Evolutionary conservation across 2,797 vertebrate genomes (phyloP), one percentile per base, ranked within the genome.

Genomic region (Carcharodon carcharias): DNA sequence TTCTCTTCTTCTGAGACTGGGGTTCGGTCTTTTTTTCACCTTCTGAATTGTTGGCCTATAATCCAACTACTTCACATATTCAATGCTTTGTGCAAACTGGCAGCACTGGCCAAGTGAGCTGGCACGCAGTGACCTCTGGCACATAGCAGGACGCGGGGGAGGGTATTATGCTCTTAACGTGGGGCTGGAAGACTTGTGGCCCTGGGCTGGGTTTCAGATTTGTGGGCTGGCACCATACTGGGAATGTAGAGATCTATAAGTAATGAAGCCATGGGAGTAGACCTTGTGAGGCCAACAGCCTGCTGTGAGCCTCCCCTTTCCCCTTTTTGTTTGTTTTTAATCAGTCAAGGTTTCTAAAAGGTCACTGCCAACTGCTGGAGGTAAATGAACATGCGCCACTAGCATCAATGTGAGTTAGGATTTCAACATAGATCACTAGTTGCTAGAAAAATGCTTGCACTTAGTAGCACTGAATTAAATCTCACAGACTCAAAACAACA

Each of bases 211-310:
- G 73, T 96, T 96, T 96, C 96, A 96, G 73, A 96, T 91, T n/a
- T 96, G 96, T 96, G 92, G 96, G 96, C 82, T 96, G 97, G 96
- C 96, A 96, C 96, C 96, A 96, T 54, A 95, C 96, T 97, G 96
- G 97, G 97, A 97, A 97, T 96, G 77, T 96, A 96, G 96, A 88
- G 96, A 96, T 97, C 92, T 85, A 96, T 73, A n/a, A 69, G 95
- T 95, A 96, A 96, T 95, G 96, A 96, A 97, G 96, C 96, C 97
- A 96, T 97, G 97, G 97, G 97, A 97, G 97, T 96, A 96, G 96
- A 96, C 96, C 96, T 96, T 96, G 97, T 96, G 96, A 97, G 96
- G 96, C 96, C 96, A 96, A 96, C 95, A 91, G 96, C 96, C 96
- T 97, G 97, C 96, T 96, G 77, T 80, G 96, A 96, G 96, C 40